Percentiles rank a stretch among this genome's conserved stretches.
These are phyloP conservation scores for Zoanthus sociatus DNA, from an alignment of 92 coral and sea anemone genomes.

Conservation along the genomic window DNA sequence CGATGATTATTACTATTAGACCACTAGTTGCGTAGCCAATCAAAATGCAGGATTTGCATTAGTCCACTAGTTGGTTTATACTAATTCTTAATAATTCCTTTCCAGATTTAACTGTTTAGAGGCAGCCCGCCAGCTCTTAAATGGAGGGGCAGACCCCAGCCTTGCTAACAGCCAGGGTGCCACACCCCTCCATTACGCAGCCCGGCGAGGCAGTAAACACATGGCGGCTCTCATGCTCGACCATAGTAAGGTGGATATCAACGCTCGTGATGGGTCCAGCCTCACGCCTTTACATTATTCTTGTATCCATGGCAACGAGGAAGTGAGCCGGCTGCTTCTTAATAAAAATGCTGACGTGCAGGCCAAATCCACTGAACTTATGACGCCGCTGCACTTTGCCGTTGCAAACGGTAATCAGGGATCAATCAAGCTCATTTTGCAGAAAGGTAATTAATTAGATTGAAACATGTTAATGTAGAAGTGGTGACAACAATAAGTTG, in stretches of 20 bases:
- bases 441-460: conserved; percentile 53
- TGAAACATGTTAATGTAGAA: too few species aligned
- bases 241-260: conserved; percentile 50
- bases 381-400: conserved; percentile 77
- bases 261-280: conserved; percentile 64
- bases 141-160: conserved; percentile 76
- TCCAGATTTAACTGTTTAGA: conserved; percentile 71
- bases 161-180: conserved; percentile 61
- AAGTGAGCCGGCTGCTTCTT: conserved; percentile 74
- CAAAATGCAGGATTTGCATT: too few species aligned
- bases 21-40: too few species aligned
- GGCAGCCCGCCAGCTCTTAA: conserved; percentile 63
- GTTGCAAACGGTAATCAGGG: conserved; percentile 64
- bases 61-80: too few species aligned
- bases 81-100: not conserved
- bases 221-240: conserved; percentile 66
- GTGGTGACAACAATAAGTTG: too few species aligned
- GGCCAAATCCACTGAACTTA: conserved; percentile 57
- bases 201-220: conserved; percentile 69
- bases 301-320: conserved; percentile 77
- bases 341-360: conserved; percentile 64
- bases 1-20: too few species aligned
- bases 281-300: conserved; percentile 79
- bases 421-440: conserved; percentile 62
- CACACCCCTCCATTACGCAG: conserved; percentile 77